Percentiles rank a stretch among this genome's conserved stretches.
These are phyloP conservation scores for Tanaodytes sp. DNA, from an alignment of 2,888 invertebrate species.

Conservation along the genomic window DNA sequence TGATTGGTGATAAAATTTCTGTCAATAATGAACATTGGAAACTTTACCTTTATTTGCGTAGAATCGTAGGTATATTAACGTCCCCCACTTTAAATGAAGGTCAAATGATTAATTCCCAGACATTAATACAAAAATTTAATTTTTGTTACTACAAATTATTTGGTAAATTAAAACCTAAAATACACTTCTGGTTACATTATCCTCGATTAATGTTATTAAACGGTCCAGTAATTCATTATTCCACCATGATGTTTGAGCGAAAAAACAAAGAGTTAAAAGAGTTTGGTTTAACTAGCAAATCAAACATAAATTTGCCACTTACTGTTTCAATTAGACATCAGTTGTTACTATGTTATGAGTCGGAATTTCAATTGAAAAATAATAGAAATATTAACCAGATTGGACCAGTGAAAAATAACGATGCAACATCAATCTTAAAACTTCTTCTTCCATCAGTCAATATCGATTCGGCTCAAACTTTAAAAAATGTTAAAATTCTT, in stretches of 20 bases:
- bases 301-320: constrained; percentile 23
- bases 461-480: background rate
- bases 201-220: background rate
- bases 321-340: constrained; percentile 28
- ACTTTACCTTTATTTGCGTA: constrained; percentile 10
- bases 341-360: constrained; percentile 21
- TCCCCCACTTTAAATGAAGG: constrained; percentile 8
- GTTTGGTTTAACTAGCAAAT: constrained; percentile 14
- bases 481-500: constrained; percentile 26
- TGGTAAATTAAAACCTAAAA: constrained; percentile 10
- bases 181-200: background rate
- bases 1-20: constrained; percentile 32
- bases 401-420: background rate
- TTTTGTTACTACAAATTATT: constrained; percentile 15
- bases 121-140: constrained; percentile 15
- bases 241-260: constrained; percentile 12
- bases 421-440: constrained; percentile 7
- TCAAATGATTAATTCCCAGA: constrained; percentile 5
- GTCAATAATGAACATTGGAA: constrained; percentile 16
- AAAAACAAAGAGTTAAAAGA: constrained; percentile 35
- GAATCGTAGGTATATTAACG: constrained; percentile 14
- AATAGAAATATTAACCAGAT: constrained; percentile 2
- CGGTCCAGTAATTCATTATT: too few relatives aligned
- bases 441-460: background rate
- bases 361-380: background rate